Evolutionary conservation across 1,140 invertebrate species (phyloP).

Genomic region (Drosophila pseudoananassae): DNA sequence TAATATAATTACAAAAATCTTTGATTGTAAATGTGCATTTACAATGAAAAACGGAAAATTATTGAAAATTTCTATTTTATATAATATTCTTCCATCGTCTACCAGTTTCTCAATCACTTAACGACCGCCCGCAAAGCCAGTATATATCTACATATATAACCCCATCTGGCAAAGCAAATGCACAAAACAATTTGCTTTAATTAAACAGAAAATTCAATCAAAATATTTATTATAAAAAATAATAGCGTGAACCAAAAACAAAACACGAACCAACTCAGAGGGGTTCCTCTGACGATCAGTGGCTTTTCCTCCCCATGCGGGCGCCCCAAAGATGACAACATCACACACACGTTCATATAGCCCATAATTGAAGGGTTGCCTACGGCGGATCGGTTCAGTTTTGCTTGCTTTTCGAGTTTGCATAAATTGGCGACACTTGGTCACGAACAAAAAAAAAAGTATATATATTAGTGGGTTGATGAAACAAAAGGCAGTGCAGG

Average conservation of each 20-base stretch:
- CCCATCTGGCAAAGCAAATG: slow-evolving; percentile 46
- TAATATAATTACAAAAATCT: background rate
- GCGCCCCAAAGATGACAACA: slow-evolving; percentile 67
- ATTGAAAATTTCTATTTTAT: too few species aligned
- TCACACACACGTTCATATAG: slow-evolving; percentile 9
- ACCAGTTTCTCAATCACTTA: slow-evolving; percentile 26
- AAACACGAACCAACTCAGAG: slow-evolving; percentile 17
- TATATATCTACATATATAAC: background rate
- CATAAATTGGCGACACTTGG: slow-evolving; percentile 64
- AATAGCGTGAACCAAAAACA: slow-evolving; percentile 15
- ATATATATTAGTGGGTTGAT: background rate
- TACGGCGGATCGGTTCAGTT: slow-evolving; percentile 23
- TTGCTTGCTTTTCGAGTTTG: slow-evolving; percentile 5
- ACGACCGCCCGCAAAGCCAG: slow-evolving; percentile 28
- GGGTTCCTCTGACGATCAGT: slow-evolving; percentile 18
- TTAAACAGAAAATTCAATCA: slow-evolving; percentile 82
- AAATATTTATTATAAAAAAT: slow-evolving; percentile 75
- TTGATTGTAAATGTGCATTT: background rate
- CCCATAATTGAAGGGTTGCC: slow-evolving; percentile 64
- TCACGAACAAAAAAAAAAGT: slow-evolving; percentile 42
- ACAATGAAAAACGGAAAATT: too few species aligned
- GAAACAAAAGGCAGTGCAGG: slow-evolving; percentile 5
- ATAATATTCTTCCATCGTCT: too few species aligned
- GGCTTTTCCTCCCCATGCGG: slow-evolving; percentile 60
- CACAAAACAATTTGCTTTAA: slow-evolving; percentile 80